These are phyloP conservation scores for Drosophila quinaria DNA, from an alignment of 2,888 invertebrate species.

Conservation along the genomic window DNA sequence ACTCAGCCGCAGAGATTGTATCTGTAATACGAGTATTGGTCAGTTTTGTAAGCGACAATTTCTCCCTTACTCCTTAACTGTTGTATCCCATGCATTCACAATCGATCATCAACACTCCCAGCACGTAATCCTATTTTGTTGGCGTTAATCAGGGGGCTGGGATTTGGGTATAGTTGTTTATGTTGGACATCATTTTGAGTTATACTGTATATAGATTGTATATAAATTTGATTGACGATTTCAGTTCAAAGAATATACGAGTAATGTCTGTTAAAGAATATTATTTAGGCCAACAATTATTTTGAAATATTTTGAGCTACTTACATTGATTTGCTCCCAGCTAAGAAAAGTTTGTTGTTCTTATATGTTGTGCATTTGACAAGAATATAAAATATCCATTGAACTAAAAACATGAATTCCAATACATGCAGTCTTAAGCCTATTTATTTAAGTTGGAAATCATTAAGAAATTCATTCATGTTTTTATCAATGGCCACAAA, in stretches of 20 bases:
- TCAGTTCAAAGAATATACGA: not conserved
- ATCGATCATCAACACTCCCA: slow-evolving; percentile 51
- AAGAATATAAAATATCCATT: not conserved
- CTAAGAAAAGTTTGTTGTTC: not conserved
- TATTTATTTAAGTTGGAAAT: not conserved
- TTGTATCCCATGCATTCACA: slow-evolving; percentile 3
- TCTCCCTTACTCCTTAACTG: not conserved
- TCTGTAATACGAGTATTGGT: slow-evolving; percentile 20
- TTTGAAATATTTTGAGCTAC: not conserved
- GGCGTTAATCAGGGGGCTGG: slow-evolving; percentile 52
- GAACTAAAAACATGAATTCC: not conserved
- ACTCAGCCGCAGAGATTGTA: slow-evolving; percentile 57
- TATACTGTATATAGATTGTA: not conserved
- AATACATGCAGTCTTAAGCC: not conserved
- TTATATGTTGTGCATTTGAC: not conserved
- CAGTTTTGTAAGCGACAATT: slow-evolving; percentile 9
- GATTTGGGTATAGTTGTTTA: slow-evolving; percentile 40
- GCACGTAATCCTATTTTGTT: slow-evolving; percentile 69
- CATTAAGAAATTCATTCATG: not conserved
- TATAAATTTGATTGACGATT: not conserved
- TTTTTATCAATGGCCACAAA: not conserved
- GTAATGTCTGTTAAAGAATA: not conserved
- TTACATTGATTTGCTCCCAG: not conserved
- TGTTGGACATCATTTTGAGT: slow-evolving; percentile 20
- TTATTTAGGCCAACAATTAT: not conserved